Base-by-base conservation (phyloP, 2,113 vertebrate genomes). In the Rhinolophus ferrumequinum region DNA sequence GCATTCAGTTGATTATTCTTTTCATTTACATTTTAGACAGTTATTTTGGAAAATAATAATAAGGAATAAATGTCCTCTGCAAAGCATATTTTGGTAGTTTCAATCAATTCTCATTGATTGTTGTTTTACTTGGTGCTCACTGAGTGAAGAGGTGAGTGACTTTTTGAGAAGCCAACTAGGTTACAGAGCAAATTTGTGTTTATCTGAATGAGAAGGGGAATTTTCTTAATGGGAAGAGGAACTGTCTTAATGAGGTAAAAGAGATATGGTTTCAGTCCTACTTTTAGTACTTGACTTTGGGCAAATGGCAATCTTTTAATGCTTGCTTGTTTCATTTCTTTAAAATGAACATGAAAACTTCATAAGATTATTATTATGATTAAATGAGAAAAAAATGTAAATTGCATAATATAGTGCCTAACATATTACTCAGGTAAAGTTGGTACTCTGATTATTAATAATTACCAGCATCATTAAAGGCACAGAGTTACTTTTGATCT, bases 31-130 rank as follows among this genome's bases (percentile, higher is more conserved):
- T 84, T 85, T 82, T 77, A 95, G 21, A 16, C 22, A 56, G 16
- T 24, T 50, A 50, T 85, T 94, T 93, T n/a, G 28, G 11, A 67
- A 92, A 93, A 47, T 77, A 91, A 81, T 81, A 50, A 41, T 88
- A 94, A 93, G 10, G 18, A 72, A 19, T 50, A 72, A 84, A 69
- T 38, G 30, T 67, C 24, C 4, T 94, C 18, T 67, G 24, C 5
- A 35, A 93, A 69, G 19, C 24, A 52, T 47, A 41, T 67, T 82
- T 82, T 72, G 15, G 38, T 7, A 35, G 16, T 69, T 11, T 79
- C 60, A 91, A 9, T 52, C 6, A 33, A 58, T 95, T 56, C 7
- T 62, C 47, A 83, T 5, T 35, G 9, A 41, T 26, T 82, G 8
- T 24, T 35, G 15, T 70, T 90, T 77, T 66, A 83, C 28, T 24